Evolutionary conservation across 2,888 invertebrate genomes (phyloP).

Genomic region (Strigamia maritima): DNA sequence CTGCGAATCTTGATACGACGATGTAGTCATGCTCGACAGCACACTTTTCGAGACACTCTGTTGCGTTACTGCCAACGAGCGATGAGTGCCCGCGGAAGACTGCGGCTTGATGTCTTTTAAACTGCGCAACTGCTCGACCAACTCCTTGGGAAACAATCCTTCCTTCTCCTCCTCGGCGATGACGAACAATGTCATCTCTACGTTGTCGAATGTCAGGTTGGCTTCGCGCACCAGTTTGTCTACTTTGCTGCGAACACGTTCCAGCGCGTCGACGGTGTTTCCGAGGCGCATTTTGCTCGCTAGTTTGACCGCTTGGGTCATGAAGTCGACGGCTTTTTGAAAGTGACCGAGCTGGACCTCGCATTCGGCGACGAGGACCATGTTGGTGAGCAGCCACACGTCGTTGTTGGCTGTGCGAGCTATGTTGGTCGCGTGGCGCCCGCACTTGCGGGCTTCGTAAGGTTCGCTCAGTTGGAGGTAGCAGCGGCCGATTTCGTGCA

Average conservation of each 20-base stretch:
- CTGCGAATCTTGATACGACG: neutral
- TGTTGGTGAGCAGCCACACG: neutral
- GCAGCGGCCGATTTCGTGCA: constrained; percentile 35
- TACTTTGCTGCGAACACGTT: neutral
- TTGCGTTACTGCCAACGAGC: neutral
- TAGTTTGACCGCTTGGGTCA: constrained; percentile 14
- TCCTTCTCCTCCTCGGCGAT: constrained; percentile 22
- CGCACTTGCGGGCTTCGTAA: constrained; percentile 5
- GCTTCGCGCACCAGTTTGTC: constrained; percentile 21
- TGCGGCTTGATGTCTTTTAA: neutral
- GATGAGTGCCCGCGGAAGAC: neutral
- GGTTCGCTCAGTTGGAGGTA: constrained; percentile 27
- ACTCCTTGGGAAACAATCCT: constrained; percentile 15
- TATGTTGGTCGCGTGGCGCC: neutral
- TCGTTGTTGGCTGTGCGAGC: constrained; percentile 13
- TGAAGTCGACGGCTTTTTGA: neutral
- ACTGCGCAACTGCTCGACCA: neutral
- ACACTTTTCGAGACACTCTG: neutral
- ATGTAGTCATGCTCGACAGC: neutral
- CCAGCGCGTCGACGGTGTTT: neutral
- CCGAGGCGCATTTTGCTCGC: neutral
- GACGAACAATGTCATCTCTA: constrained; percentile 17
- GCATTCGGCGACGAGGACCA: constrained; percentile 20
- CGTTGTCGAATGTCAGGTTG: neutral
- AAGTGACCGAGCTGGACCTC: constrained; percentile 30